Evolutionary conservation across 2,888 invertebrate genomes (phyloP), one percentile per base, ranked within the genome.

Genomic region (Zaprionus lineosus): DNA sequence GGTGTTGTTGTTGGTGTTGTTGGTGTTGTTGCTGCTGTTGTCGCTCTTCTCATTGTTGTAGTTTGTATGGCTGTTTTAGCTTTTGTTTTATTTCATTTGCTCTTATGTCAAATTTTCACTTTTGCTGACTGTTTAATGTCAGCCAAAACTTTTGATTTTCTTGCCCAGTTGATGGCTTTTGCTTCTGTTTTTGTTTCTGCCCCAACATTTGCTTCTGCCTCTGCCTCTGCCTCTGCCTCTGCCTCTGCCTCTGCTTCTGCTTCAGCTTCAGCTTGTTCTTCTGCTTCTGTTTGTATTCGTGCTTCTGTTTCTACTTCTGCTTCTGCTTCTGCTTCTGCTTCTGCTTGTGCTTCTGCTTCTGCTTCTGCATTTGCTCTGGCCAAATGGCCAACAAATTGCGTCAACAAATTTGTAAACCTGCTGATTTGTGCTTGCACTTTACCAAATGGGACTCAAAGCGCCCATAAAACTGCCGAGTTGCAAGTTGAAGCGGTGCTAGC

Each of bases 111-210:
- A 83, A 78, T 79, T 78, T 78, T 78, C 77, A 83, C 84, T 83
- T 78, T 78, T 83, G 61, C 83, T 75, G 76, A 79, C 83, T 78
- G 64, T 82, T 77, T 78, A 82, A 78, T 73, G 83, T 78, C 67
- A 67, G 63, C 28, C 59, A 47, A 67, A 72, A 69, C 57, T 69
- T 67, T 56, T 56, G 29, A 68, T 66, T 68, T 47, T 55, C 24
- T 33, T 61, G 28, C 34, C 24, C 48, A 48, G 56, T 29, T 63
- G 65, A 41, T 28, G 36, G 44, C 26, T 21, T 48, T 58, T 52
- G 43, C 14, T 43, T 26, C 12, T 43, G 37, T 39, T 31, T 4
- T 4, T 21, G 7, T 21, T 21, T 21, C 21, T 21, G 3, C 7
- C 21, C 3, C 3, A 21, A 5, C 33, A 21, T 19, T 12, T 3